Evolutionary conservation across 2,888 invertebrate genomes (phyloP).

Genomic region (Catotricha subobsoleta): DNA sequence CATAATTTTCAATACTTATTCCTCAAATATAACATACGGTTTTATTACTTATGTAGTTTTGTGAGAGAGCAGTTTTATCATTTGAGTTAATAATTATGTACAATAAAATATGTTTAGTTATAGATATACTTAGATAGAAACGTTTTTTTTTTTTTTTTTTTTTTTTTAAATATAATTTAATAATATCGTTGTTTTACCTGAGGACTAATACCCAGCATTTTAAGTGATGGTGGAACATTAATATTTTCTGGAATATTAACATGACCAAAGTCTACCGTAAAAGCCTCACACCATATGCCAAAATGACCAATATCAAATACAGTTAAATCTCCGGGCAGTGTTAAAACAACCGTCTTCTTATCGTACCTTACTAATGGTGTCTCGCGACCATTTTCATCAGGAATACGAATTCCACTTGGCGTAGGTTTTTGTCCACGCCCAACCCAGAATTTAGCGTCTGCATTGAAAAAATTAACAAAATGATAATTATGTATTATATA

Average conservation of each 20-base stretch:
- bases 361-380: conserved; percentile 62
- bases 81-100: no score
- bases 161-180: background rate
- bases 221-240: conserved; percentile 78
- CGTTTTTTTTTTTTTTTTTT: conserved; percentile 9
- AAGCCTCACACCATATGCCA: conserved; percentile 85
- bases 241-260: conserved; percentile 52
- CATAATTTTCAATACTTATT: no score
- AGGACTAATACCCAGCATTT: conserved; percentile 84
- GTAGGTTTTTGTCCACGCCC: conserved; percentile 66
- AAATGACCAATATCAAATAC: conserved; percentile 86
- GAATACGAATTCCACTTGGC: conserved; percentile 66
- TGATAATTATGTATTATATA: no score
- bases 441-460: conserved; percentile 89
- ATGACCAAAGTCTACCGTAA: conserved; percentile 85
- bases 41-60: no score
- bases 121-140: no score
- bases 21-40: no score
- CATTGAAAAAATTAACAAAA: no score
- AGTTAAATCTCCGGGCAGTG: conserved; percentile 73
- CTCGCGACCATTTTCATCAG: conserved; percentile 81
- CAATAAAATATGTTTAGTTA: no score
- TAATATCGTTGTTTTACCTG: conserved; percentile 52
- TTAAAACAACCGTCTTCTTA: conserved; percentile 73
- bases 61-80: no score